phyloP scores from a whole-genome alignment of 2,113 vertebrate species.

The Stercorarius parasiticus region DNA sequence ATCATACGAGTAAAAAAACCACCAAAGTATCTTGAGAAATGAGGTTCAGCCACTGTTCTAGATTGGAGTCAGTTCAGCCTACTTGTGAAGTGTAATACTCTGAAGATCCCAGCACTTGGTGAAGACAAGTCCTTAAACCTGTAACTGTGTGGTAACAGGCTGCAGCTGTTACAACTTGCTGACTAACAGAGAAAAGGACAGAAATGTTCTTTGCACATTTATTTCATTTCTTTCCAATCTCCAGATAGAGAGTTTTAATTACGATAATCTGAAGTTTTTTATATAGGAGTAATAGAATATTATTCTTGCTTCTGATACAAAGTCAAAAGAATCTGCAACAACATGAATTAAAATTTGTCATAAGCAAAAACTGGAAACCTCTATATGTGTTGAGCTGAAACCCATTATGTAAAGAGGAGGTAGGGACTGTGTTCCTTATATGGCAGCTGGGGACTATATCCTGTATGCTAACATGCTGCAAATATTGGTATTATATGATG shows the following conservation, averaged over 20 bases:
- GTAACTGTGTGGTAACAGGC: not conserved
- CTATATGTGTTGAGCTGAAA: not conserved
- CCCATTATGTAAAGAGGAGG: not conserved
- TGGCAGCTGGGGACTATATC: not conserved
- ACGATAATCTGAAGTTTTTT: not conserved
- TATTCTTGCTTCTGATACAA: not conserved
- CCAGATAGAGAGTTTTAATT: not conserved
- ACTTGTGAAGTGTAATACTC: not conserved
- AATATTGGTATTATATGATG: not conserved
- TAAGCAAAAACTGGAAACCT: not conserved
- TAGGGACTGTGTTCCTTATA: not conserved
- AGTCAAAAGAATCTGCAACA: not conserved
- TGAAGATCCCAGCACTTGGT: not conserved
- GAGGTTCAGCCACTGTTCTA: not conserved
- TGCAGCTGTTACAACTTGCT: not conserved
- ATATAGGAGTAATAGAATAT: not conserved
- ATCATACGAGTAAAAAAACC: fast-evolving
- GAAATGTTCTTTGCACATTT: not conserved
- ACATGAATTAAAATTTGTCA: not conserved
- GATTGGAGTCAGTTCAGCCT: not conserved
- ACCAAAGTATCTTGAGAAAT: not conserved
- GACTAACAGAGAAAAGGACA: not conserved
- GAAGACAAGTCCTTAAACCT: not conserved
- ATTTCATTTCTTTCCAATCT: not conserved
- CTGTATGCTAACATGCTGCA: not conserved